phyloP scores from a whole-genome alignment of 2,797 vertebrate genomes.

The Rhabdomys pumilio region DNA sequence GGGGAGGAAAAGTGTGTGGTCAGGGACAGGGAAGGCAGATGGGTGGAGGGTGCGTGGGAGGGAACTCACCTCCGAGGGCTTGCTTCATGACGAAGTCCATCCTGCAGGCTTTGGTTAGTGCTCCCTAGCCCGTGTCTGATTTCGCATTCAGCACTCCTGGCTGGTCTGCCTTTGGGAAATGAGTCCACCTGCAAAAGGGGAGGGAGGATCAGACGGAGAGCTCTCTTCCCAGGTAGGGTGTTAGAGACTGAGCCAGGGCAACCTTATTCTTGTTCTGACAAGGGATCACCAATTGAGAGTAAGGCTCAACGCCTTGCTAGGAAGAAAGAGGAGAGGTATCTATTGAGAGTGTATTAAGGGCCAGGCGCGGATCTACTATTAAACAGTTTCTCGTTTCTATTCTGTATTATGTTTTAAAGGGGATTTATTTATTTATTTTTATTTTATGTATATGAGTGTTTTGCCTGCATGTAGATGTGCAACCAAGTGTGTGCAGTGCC shows the following conservation, averaged over 20 bases:
- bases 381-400: not conserved
- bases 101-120: slow-evolving; percentile 84
- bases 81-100: slow-evolving; percentile 99
- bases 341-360: not conserved
- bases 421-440: not conserved
- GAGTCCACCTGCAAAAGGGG: slow-evolving; percentile 81
- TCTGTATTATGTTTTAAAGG: not conserved
- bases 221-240: not conserved
- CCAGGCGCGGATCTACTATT: not conserved
- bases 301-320: no score
- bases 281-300: not conserved
- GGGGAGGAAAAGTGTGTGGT: not conserved
- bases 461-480: not conserved
- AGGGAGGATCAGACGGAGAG: not conserved
- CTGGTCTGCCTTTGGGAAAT: slow-evolving; percentile 42
- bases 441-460: not conserved
- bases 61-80: slow-evolving; percentile 95
- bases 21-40: not conserved
- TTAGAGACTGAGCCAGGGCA: rapidly evolving
- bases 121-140: slow-evolving; percentile 86
- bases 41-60: not conserved
- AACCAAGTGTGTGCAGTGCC: not conserved
- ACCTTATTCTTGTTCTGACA: not conserved
- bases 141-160: slow-evolving; percentile 89
- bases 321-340: not conserved